Percentiles rank a stretch among this genome's conserved stretches.
phyloP scores from a whole-genome alignment of 2,888 invertebrate species.

The Icerya purchasi region DNA sequence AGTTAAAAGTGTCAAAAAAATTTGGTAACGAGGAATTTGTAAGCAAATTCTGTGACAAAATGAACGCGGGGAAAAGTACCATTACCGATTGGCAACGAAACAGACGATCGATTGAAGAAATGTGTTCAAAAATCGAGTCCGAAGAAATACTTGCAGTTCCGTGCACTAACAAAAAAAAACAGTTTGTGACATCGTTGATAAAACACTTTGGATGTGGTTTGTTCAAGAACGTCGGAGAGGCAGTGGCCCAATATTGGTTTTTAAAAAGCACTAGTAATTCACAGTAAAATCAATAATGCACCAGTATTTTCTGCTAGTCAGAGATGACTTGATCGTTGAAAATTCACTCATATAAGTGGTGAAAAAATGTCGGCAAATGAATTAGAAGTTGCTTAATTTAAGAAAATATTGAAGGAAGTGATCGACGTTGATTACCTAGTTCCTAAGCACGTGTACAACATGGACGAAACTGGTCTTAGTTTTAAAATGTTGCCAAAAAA shows the following conservation, averaged over 20 bases:
- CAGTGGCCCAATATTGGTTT: not conserved
- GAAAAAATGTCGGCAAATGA: no score
- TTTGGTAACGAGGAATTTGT: not conserved
- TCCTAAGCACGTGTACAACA: no score
- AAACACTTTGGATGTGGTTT: not conserved
- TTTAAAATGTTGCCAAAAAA: not conserved
- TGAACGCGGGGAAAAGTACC: not conserved
- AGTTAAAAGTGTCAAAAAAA: not conserved
- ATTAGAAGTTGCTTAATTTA: no score
- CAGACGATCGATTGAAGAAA: not conserved
- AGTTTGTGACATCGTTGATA: not conserved
- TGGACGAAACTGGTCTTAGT: no score
- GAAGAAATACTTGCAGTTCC: not conserved
- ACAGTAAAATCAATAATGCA: no score
- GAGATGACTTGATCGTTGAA: no score
- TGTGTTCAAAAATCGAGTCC: not conserved
- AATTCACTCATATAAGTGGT: no score
- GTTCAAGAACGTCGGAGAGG: not conserved
- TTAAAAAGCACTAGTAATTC: not conserved
- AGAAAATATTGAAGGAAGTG: no score
- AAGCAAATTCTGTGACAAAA: not conserved
- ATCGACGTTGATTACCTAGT: no score
- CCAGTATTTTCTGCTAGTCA: no score
- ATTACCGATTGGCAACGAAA: not conserved
- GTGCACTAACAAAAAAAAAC: not conserved